These are phyloP conservation scores for Hyperoplus immaculatus DNA, from an alignment of 2,797 vertebrate species.

Conservation along the genomic window DNA sequence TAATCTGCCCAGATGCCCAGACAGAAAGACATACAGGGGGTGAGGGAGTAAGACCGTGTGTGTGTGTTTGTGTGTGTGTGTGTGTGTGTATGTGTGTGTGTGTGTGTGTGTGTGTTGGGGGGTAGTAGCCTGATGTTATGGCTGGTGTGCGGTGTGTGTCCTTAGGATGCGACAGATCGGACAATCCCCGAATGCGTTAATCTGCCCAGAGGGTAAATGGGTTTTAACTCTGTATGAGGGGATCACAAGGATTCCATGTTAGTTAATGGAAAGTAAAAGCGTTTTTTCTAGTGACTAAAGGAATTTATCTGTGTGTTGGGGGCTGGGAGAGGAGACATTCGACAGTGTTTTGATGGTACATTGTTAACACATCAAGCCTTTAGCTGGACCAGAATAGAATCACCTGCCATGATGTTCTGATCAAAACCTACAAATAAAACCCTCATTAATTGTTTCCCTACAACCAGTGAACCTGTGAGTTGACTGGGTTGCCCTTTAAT, in stretches of 20 bases:
- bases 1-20: slow-evolving; percentile 70
- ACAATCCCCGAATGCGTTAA: slow-evolving; percentile 42
- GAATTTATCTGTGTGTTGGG: background rate
- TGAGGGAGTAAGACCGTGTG: slow-evolving; percentile 16
- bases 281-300: background rate
- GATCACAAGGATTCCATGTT: slow-evolving; percentile 51
- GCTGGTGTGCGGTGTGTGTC: slow-evolving; percentile 7
- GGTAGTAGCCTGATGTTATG: slow-evolving; percentile 31
- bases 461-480: background rate
- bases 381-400: background rate
- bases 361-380: background rate
- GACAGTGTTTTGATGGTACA: background rate
- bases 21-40: slow-evolving; percentile 44
- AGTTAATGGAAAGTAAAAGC: slow-evolving; percentile 61
- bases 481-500: background rate
- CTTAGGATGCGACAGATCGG: background rate
- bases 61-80: no score
- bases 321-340: background rate
- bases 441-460: background rate
- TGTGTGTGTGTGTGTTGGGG: no score
- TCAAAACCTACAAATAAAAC: background rate
- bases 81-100: no score
- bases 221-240: slow-evolving; percentile 38
- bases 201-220: slow-evolving; percentile 69
- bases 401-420: background rate